Evolutionary conservation across 2,797 vertebrate species (phyloP), one percentile per base, ranked within the genome.

Genomic region (Triplophysa yarkandensis): DNA sequence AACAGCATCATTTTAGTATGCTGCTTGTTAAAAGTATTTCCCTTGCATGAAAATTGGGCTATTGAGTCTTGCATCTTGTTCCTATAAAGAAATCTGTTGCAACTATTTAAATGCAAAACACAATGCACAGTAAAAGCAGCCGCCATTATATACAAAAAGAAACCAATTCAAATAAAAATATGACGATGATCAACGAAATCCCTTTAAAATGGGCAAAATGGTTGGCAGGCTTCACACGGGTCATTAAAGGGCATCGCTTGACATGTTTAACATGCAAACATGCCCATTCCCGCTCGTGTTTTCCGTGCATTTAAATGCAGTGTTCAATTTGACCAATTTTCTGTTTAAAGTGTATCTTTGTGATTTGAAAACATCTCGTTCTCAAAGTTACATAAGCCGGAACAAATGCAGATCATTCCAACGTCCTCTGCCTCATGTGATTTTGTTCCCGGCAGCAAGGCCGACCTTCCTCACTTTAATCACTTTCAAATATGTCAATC

Each of bases 401-500:
- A 65, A 65, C 5, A 9, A 68, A 66, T 74, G 28, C 30, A n/a
- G 16, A 8, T 64, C 2, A 64, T 65, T 66, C 32, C n/a, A 32
- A 7, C 46, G 21, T 65, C 57, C 25, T 68, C n/a, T 50, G 17
- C 11, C 69, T 72, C 11, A 11, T 54, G 70, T 41, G 17, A 68
- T 27, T 39, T 8, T 62, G 67, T 57, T 70, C 76, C 74, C 81
- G 28, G 60, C 32, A 32, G 17, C 39, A 61, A 71, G 72, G 78
- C 34, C 44, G 6, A 27, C n/a, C 4, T 39, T 39, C 4, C 27
- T 11, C 30, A 34, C 27, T 75, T 80, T 76, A 71, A 80, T 34
- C 71, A 82, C 64, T 72, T 16, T 68, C n/a, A 80, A 55, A 82
- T 82, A 58, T 80, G 36, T 19, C 32, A 57, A 72, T 10, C 70